Base-by-base conservation (phyloP, 2,113 vertebrate species). In the Orthonyx spaldingii region DNA sequence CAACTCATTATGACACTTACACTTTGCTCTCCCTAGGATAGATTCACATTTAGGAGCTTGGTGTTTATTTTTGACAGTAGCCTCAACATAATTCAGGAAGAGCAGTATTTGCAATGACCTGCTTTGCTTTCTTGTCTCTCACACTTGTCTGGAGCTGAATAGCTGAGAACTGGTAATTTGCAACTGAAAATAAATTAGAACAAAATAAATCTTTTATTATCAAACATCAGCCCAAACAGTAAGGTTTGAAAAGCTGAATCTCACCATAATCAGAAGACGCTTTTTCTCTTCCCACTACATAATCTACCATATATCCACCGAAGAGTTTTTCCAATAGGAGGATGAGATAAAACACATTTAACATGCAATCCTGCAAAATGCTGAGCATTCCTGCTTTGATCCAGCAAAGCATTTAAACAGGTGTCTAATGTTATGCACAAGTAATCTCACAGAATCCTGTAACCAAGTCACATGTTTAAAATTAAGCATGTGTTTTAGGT, bases 361-460 rank as follows among this genome's bases (percentile, higher is more conserved):
- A 91, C 2, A 6, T 0, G 3, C 72, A 92, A 44, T 90, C 71
- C 87, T 91, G 61, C 74, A 76, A 96, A 94, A 79, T 23, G 27
- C 66, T 83, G 66, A 49, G n/a, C 87, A 9, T 94, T 93, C 81
- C 81, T 84, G 63, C 93, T 95, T 96, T 96, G 94, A 94, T 96
- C 92, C 83, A 88, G 76, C 56, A 56, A 56, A 94, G 56, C 69
- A 52, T 85, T 92, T 88, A 86, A 96, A 93, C 92, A 93, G 93
- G 85, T 96, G 93, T 91, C 80, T 93, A 84, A 83, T 63, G 70
- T 94, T 95, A 93, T 90, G 93, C 71, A 64, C 64, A 93, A 95
- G 79, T 71, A 93, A 93, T 95, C 69, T 94, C 80, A 50, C 42
- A 84, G 90, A 97, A 86, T 93, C 87, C 83, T 68, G 61, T 89